Evolutionary conservation across 2,113 vertebrate genomes (phyloP).

Genomic region (Fregetta grallaria): DNA sequence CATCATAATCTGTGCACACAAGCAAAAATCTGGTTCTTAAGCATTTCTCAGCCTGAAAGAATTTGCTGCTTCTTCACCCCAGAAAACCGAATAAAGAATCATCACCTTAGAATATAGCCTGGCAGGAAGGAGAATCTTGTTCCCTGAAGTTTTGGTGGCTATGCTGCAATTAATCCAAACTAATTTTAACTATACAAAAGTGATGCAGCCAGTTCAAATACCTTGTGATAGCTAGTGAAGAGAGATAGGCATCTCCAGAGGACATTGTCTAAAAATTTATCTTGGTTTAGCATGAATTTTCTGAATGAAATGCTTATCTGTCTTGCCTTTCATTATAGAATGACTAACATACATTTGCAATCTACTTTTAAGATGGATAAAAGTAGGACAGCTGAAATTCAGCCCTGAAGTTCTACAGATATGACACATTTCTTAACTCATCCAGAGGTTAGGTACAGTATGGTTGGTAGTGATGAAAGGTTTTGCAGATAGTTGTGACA

Average conservation of each 20-base stretch:
- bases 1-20: not conserved
- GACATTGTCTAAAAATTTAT: not conserved
- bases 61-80: not conserved
- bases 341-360: not conserved
- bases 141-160: not conserved
- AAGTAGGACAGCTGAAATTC: not conserved
- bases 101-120: not conserved
- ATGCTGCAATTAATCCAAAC: not conserved
- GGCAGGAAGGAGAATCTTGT: not conserved
- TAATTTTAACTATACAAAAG: not conserved
- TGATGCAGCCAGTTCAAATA: not conserved
- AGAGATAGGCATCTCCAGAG: not conserved
- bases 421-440: not conserved
- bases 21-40: not conserved
- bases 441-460: not conserved
- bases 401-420: not conserved
- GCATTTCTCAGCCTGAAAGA: not conserved
- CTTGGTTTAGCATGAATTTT: not conserved
- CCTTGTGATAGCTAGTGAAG: not conserved
- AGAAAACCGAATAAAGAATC: not conserved
- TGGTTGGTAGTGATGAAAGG: accelerated
- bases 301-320: not conserved
- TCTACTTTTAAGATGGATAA: not conserved
- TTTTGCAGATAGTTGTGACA: not conserved
- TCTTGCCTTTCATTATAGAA: not conserved